A percentile compares a stretch with the other conserved stretches of the same genome.
Conservation (phyloP, 2,888 invertebrate species). For the Xanthia togata region DNA sequence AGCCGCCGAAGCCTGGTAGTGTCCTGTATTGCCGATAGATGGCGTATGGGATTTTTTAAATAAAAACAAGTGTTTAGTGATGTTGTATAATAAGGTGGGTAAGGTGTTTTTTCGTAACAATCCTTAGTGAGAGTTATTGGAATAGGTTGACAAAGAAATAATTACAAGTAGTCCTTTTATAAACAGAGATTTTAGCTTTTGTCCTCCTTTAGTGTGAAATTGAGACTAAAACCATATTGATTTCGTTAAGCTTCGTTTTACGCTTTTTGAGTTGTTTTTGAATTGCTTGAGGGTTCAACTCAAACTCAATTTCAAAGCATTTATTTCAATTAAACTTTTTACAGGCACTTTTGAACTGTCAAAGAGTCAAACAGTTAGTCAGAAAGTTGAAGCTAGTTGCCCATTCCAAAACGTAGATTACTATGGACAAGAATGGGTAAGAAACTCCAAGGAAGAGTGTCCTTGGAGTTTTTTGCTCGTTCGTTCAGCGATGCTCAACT, state of each 20-base stretch:
- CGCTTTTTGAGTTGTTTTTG: neutral
- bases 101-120: neutral
- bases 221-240: neutral
- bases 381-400: too few relatives aligned
- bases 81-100: neutral
- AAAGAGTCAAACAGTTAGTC: too few relatives aligned
- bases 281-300: neutral
- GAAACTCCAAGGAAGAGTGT: too few relatives aligned
- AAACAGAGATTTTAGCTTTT: neutral
- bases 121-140: neutral
- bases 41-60: slow-evolving; percentile 64
- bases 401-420: too few relatives aligned
- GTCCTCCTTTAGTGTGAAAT: neutral
- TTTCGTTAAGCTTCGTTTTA: neutral
- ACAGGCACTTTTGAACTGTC: too few relatives aligned
- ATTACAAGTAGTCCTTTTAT: neutral
- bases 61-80: neutral
- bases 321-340: too few relatives aligned
- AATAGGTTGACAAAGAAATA: neutral
- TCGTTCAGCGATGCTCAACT: too few relatives aligned
- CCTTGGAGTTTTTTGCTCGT: too few relatives aligned
- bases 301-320: too few relatives aligned
- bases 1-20: slow-evolving; percentile 44
- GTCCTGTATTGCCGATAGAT: slow-evolving; percentile 63
- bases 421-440: too few relatives aligned